A percentile compares a stretch with the other conserved stretches of the same genome.
Conservation (phyloP, 1,140 invertebrate genomes). For the Octopus bimaculoides region DNA sequence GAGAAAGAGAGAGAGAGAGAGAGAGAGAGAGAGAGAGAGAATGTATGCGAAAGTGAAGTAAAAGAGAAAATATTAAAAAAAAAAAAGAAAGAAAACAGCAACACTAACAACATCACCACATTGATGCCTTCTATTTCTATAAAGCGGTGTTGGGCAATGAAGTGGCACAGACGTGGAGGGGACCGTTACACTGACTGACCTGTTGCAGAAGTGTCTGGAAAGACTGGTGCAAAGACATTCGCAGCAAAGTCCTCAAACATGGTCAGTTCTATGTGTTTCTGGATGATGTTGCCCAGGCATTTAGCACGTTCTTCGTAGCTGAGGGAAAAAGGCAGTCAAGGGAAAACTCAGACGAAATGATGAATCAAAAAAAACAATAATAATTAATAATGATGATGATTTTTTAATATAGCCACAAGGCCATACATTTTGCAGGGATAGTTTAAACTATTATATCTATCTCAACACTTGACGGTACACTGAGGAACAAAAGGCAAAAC, state of each 20-base stretch:
- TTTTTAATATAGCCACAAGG: too few species aligned
- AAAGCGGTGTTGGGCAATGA: too few species aligned
- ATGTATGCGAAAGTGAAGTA: neutral
- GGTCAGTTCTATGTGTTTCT: slow-evolving; percentile 81
- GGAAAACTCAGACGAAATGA: neutral
- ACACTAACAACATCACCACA: too few species aligned
- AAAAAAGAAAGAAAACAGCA: too few species aligned
- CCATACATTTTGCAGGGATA: too few species aligned
- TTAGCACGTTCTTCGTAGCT: slow-evolving; percentile 89
- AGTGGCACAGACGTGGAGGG: neutral
- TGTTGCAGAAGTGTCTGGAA: slow-evolving; percentile 42
- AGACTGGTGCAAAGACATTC: slow-evolving; percentile 78
- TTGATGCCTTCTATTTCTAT: too few species aligned
- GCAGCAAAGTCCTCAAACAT: slow-evolving; percentile 91
- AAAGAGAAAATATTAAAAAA: neutral
- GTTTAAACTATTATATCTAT: too few species aligned
- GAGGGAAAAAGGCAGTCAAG: slow-evolving; percentile 29
- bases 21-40: neutral
- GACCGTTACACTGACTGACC: neutral
- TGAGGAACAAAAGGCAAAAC: too few species aligned
- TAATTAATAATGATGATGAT: too few species aligned
- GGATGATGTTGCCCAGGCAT: slow-evolving; percentile 82
- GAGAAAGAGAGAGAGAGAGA: neutral
- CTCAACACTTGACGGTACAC: too few species aligned
- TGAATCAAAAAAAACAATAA: too few species aligned